Conservation (phyloP, 2,888 invertebrate species). For the Drosophila basisetae region DNA sequence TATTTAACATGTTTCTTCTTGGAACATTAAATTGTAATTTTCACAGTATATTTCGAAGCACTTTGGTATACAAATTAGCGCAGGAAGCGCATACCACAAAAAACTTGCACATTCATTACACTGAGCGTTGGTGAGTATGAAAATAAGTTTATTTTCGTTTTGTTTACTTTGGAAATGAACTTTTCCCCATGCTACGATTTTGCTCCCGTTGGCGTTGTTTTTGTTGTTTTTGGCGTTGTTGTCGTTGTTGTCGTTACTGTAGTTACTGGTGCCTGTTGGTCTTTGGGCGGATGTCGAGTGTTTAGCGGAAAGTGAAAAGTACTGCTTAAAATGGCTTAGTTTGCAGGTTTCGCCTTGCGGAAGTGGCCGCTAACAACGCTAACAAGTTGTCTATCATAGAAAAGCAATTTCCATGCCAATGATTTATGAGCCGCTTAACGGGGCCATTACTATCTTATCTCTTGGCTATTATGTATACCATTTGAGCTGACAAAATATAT, state of each 20-base stretch:
- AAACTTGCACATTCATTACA: conserved; percentile 76
- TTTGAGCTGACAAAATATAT: conserved; percentile 82
- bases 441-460: conserved; percentile 79
- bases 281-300: conserved; percentile 74
- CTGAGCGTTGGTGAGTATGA: conserved; percentile 62
- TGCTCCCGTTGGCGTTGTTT: conserved; percentile 31
- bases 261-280: conserved; percentile 30
- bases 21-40: conserved; percentile 33
- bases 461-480: conserved; percentile 79
- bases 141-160: conserved; percentile 77
- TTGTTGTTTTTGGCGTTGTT: conserved; percentile 21
- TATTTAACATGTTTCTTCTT: conserved; percentile 19
- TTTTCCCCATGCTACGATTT: conserved; percentile 62
- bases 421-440: conserved; percentile 82
- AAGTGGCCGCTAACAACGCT: conserved; percentile 57
- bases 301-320: conserved; percentile 81
- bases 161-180: conserved; percentile 74
- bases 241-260: conserved; percentile 28
- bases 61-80: conserved; percentile 59
- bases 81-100: conserved; percentile 74
- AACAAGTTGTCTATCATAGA: conserved; percentile 80
- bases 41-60: conserved; percentile 56
- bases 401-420: conserved; percentile 82
- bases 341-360: conserved; percentile 79
- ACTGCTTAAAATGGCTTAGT: conserved; percentile 82